A percentile compares a stretch with the other conserved stretches of the same genome.
Conservation (phyloP, 2,888 invertebrate genomes). For the Drosophila bunnanda region DNA sequence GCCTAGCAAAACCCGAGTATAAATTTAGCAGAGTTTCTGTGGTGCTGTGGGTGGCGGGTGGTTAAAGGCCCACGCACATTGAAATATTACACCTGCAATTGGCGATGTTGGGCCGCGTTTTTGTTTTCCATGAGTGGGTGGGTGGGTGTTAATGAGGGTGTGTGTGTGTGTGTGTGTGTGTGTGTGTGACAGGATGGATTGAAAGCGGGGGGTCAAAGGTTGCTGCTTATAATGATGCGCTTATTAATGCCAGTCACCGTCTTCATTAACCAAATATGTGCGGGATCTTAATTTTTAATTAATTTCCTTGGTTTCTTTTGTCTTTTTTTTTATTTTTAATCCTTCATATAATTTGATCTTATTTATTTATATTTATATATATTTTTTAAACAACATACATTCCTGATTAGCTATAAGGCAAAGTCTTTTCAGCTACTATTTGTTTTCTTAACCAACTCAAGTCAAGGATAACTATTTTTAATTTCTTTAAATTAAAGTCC, state of each 20-base stretch:
- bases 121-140: constrained; percentile 27
- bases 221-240: constrained; percentile 60
- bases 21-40: constrained; percentile 52
- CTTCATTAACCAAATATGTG: constrained; percentile 65
- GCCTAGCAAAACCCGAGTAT: constrained; percentile 71
- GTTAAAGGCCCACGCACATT: constrained; percentile 55
- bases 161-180: constrained; percentile 10
- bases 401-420: too few relatives aligned
- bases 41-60: constrained; percentile 2
- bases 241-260: constrained; percentile 71
- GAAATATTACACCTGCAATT: constrained; percentile 80
- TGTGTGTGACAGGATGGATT: constrained; percentile 13
- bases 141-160: constrained; percentile 32
- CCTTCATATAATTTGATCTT: too few relatives aligned
- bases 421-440: too few relatives aligned
- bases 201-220: constrained; percentile 31
- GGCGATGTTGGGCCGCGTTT: constrained; percentile 53
- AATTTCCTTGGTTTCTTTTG: background rate
- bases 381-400: too few relatives aligned
- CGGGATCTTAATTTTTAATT: constrained; percentile 18
- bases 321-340: too few relatives aligned
- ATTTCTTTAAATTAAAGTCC: too few relatives aligned
- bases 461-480: too few relatives aligned
- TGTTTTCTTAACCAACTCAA: too few relatives aligned
- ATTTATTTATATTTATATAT: too few relatives aligned